These are phyloP conservation scores for Callocephalon fimbriatum DNA, from an alignment of 2,113 vertebrate genomes.

Conservation along the genomic window DNA sequence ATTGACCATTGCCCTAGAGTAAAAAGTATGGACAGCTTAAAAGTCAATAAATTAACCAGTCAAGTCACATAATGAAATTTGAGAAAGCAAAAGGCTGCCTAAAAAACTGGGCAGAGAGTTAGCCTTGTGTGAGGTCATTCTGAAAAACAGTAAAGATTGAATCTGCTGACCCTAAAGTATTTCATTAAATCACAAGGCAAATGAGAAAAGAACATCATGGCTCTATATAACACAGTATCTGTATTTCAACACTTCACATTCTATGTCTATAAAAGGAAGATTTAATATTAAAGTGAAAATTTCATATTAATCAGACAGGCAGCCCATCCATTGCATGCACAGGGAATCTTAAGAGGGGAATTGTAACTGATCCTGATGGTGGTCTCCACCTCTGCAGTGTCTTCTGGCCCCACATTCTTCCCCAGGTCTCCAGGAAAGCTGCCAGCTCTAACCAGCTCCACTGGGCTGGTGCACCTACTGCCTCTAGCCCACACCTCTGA, in stretches of 20 bases:
- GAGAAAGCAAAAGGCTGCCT: background rate
- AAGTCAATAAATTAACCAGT: background rate
- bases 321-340: background rate
- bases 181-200: background rate
- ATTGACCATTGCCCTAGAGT: background rate
- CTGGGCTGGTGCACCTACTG: background rate
- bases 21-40: background rate
- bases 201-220: background rate
- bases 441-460: background rate
- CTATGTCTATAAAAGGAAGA: background rate
- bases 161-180: background rate
- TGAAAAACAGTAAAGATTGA: background rate
- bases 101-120: background rate
- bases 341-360: background rate
- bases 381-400: background rate
- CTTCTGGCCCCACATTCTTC: background rate
- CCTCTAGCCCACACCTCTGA: background rate
- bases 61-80: background rate
- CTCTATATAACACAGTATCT: background rate
- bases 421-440: background rate
- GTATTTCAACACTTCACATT: background rate
- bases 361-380: background rate
- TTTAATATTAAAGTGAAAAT: background rate
- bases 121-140: background rate
- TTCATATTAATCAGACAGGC: background rate